Evolutionary conservation across 1,140 invertebrate genomes (phyloP).

Genomic region (Amyelois transitella): DNA sequence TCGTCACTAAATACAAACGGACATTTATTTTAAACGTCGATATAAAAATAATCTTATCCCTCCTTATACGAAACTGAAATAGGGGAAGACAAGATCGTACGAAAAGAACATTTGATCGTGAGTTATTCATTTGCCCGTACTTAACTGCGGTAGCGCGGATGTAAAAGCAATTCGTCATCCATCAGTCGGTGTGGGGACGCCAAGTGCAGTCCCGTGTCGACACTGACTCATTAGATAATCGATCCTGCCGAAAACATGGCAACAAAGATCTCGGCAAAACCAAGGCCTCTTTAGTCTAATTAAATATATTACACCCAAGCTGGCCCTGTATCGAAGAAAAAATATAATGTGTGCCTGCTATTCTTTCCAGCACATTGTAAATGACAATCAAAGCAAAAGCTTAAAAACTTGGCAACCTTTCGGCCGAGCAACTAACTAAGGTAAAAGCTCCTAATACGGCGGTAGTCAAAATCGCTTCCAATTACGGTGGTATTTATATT

Average conservation of each 20-base stretch:
- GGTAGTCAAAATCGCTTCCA: no score
- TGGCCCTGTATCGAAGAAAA: no score
- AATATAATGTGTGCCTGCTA: no score
- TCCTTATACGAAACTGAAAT: background rate
- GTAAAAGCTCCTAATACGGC: no score
- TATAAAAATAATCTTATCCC: background rate
- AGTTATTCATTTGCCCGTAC: slow-evolving; percentile 29
- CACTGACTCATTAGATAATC: slow-evolving; percentile 65
- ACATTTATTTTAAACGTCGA: background rate
- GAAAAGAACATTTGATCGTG: slow-evolving; percentile 18
- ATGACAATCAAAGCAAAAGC: no score
- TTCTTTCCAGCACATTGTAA: no score
- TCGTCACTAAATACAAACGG: background rate
- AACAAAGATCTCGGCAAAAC: slow-evolving; percentile 13
- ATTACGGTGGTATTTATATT: no score
- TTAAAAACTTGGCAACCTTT: no score
- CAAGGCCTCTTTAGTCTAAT: no score
- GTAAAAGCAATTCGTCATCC: slow-evolving; percentile 58
- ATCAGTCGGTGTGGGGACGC: slow-evolving; percentile 40
- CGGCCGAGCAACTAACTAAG: no score
- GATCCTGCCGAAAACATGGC: slow-evolving; percentile 31
- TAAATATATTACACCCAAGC: slow-evolving; percentile 13
- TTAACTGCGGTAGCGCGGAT: slow-evolving; percentile 39
- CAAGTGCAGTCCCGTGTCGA: slow-evolving; percentile 62
- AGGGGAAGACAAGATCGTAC: background rate